A percentile compares a stretch with the other conserved stretches of the same genome.
Conservation (phyloP, 2,113 vertebrate species). For the Indicator indicator region DNA sequence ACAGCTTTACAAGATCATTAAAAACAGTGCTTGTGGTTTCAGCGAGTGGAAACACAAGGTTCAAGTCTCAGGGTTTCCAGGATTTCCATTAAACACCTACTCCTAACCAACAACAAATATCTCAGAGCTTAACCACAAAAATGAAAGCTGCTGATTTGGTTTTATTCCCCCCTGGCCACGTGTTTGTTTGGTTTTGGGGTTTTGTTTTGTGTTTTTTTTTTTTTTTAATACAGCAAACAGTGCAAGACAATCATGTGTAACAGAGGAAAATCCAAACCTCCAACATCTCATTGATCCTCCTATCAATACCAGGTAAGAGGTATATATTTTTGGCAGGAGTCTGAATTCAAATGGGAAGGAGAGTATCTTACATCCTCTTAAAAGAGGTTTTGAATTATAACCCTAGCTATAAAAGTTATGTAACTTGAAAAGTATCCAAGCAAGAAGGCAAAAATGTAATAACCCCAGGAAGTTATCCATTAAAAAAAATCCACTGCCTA, state of each 20-base stretch:
- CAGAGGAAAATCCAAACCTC: not conserved
- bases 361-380: not conserved
- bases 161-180: not conserved
- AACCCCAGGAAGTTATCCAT: not conserved
- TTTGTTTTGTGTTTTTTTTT: not conserved
- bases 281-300: not conserved
- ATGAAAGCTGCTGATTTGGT: not conserved
- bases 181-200: too few species aligned
- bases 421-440: not conserved
- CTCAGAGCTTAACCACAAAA: not conserved
- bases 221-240: not conserved
- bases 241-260: not conserved
- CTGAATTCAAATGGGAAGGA: not conserved
- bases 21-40: not conserved
- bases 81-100: constrained; percentile 45
- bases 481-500: not conserved
- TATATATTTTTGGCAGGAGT: not conserved
- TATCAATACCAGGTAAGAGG: not conserved
- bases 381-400: not conserved
- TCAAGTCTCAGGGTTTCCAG: constrained; percentile 24
- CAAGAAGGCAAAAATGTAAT: not conserved
- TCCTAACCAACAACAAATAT: not conserved
- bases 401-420: not conserved
- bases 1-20: not conserved
- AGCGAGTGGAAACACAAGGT: constrained; percentile 39